These are phyloP conservation scores for Luperina nickerlii DNA, from an alignment of 2,888 invertebrate genomes.

Conservation along the genomic window DNA sequence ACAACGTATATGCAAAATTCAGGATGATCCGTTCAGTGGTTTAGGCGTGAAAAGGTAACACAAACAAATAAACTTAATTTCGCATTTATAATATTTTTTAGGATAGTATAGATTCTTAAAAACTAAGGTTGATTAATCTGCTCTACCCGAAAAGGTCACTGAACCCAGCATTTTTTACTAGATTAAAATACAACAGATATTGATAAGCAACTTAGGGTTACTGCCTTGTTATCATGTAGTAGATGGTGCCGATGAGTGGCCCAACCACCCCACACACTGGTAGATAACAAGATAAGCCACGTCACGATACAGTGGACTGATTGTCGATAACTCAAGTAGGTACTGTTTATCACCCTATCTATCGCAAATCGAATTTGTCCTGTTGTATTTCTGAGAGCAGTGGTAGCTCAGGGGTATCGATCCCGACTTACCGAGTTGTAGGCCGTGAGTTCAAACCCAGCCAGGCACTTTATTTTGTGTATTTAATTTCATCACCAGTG, in stretches of 20 bases:
- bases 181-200: slow-evolving; percentile 31
- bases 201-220: slow-evolving; percentile 31
- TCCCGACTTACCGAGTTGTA: neutral
- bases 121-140: no score
- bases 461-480: neutral
- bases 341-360: no score
- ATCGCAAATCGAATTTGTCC: neutral
- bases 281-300: slow-evolving; percentile 53
- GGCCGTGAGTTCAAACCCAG: neutral
- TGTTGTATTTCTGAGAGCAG: neutral
- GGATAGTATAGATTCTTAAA: neutral
- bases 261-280: slow-evolving; percentile 28
- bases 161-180: neutral
- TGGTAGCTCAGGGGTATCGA: no score
- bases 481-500: no score
- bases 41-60: no score
- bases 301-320: slow-evolving; percentile 29
- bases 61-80: no score
- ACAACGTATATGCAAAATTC: no score
- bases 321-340: slow-evolving; percentile 44
- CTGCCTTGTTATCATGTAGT: slow-evolving; percentile 31
- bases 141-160: neutral
- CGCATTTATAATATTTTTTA: no score
- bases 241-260: slow-evolving; percentile 44
- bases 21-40: no score